These are phyloP conservation scores for Pandemis cinnamomeana DNA, from an alignment of 2,888 invertebrate genomes.

Conservation along the genomic window DNA sequence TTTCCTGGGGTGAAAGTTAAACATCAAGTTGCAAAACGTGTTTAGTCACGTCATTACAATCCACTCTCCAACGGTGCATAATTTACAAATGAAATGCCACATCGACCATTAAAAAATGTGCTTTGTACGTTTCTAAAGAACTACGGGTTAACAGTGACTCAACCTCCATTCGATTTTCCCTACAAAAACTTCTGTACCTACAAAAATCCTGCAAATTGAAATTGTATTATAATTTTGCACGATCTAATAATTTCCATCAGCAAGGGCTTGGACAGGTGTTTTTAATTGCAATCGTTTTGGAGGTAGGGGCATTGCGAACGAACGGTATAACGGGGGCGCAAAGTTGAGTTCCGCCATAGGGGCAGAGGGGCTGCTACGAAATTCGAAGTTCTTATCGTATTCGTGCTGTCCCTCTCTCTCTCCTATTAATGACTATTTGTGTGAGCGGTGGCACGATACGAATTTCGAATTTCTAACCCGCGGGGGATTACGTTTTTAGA, in stretches of 20 bases:
- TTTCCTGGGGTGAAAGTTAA: neutral
- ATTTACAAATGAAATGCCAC: neutral
- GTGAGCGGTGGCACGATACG: too few species aligned
- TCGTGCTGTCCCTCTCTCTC: too few species aligned
- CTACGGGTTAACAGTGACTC: neutral
- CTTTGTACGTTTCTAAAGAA: neutral
- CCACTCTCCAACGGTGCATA: neutral
- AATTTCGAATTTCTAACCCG: too few species aligned
- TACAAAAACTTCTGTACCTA: too few species aligned
- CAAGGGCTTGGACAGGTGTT: conserved; percentile 11
- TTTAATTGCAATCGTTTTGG: conserved; percentile 11
- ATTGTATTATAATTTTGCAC: conserved; percentile 1
- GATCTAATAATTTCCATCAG: conserved; percentile 17
- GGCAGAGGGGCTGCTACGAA: neutral
- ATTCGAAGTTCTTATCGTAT: too few species aligned
- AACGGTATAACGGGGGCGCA: neutral
- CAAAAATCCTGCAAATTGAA: neutral
- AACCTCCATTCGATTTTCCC: neutral
- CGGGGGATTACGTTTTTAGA: too few species aligned
- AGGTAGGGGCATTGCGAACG: neutral
- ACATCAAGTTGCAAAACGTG: neutral
- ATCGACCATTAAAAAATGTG: neutral
- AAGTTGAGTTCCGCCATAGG: neutral
- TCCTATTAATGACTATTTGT: too few species aligned
- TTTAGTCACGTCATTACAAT: neutral